These are phyloP conservation scores for Uloborus diversus DNA, from an alignment of 1,140 invertebrate genomes.

Conservation along the genomic window DNA sequence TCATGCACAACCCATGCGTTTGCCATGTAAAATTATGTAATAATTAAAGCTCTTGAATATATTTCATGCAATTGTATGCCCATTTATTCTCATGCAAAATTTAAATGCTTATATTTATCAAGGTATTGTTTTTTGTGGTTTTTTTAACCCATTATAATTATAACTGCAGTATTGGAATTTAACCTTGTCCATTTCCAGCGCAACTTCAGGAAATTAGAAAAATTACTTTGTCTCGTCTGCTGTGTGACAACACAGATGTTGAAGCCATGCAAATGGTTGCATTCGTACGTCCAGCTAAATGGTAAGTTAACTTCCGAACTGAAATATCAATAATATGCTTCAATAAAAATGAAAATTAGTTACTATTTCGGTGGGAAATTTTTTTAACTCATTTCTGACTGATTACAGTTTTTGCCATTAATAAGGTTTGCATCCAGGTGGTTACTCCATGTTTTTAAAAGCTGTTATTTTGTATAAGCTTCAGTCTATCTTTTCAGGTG, in stretches of 20 bases:
- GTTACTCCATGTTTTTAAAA: no score
- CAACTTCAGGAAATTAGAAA: slow-evolving; percentile 92
- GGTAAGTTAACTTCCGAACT: slow-evolving; percentile 9
- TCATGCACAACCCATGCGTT: no score
- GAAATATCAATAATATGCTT: background rate
- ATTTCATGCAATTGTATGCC: no score
- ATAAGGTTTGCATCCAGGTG: no score
- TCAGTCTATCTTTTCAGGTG: background rate
- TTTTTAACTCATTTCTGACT: background rate
- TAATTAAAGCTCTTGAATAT: no score
- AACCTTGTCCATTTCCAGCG: background rate
- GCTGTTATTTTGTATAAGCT: background rate
- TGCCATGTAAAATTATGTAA: no score
- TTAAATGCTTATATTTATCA: no score
- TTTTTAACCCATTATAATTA: no score
- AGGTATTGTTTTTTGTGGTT: no score
- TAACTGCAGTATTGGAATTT: no score
- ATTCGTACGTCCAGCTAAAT: slow-evolving; percentile 29
- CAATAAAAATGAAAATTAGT: background rate
- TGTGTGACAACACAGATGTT: slow-evolving; percentile 55
- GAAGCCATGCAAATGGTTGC: slow-evolving; percentile 26
- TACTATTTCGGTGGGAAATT: background rate
- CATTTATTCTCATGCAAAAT: no score
- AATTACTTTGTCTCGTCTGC: slow-evolving; percentile 63
- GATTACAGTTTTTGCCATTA: background rate